A percentile compares a stretch with the other conserved stretches of the same genome.
Evolutionary conservation across 1,140 invertebrate species (phyloP).

Genomic region (Bombus pascuorum): DNA sequence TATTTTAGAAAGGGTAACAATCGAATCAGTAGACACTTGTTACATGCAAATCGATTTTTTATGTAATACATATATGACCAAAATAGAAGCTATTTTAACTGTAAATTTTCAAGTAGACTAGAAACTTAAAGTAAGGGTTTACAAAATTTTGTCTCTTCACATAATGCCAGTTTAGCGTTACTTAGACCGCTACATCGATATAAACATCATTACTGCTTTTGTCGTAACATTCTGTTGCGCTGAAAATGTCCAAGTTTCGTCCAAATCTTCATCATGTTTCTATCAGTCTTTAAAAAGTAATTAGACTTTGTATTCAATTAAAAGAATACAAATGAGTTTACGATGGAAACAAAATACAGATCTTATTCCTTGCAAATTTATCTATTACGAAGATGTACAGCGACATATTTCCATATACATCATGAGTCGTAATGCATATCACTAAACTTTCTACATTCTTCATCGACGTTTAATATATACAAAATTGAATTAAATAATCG

Average conservation of each 20-base stretch:
- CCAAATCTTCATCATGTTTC: constrained; percentile 55
- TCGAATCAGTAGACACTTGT: constrained; percentile 52
- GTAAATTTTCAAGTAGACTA: constrained; percentile 72
- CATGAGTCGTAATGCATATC: constrained; percentile 56
- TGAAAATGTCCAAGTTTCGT: constrained; percentile 52
- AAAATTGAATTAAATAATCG: constrained; percentile 78
- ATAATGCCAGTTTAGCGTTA: constrained; percentile 53
- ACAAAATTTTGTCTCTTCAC: constrained; percentile 63
- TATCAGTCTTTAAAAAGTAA: constrained; percentile 76
- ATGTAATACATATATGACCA: constrained; percentile 60
- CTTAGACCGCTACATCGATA: constrained; percentile 64
- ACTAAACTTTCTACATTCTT: constrained; percentile 71
- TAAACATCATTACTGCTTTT: constrained; percentile 55
- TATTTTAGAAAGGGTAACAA: constrained; percentile 35
- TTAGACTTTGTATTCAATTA: constrained; percentile 52
- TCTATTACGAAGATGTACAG: constrained; percentile 57
- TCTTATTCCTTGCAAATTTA: constrained; percentile 40
- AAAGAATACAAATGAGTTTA: constrained; percentile 53
- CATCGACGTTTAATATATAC: constrained; percentile 71
- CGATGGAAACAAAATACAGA: constrained; percentile 63
- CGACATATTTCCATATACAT: constrained; percentile 41
- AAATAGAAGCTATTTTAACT: constrained; percentile 69
- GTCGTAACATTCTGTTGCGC: constrained; percentile 45
- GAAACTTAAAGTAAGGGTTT: constrained; percentile 71
- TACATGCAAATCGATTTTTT: constrained; percentile 56